Evolutionary conservation across 2,888 invertebrate genomes (phyloP), one percentile per base, ranked within the genome.

Genomic region (Sisyra terminalis): DNA sequence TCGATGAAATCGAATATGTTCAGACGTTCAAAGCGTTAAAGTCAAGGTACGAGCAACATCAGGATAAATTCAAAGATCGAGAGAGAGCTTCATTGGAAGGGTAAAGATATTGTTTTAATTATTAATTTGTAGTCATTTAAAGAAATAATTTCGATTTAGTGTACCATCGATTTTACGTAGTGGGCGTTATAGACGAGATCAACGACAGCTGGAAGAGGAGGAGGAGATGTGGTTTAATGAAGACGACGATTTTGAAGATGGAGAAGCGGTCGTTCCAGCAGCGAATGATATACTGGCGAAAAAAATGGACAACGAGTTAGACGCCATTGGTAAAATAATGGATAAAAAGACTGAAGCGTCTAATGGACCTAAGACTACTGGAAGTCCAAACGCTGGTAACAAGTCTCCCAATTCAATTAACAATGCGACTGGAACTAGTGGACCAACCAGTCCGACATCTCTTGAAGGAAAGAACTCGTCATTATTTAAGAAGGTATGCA

Each of bases 151-250:
- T 15, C 4, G 34, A 48, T 50, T 42, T 47, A 83, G 82, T 51
- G 81, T 84, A 40, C 82, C 84, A 43, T 82, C 89, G 45, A 78
- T 90, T 55, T 68, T 92, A 51, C 73, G 88, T 49, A 77, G 73
- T 51, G 71, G 69, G 57, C 75, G 94, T 50, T 93, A 85, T 65
- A 72, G 94, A 48, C 76, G 93, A 48, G 94, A 96, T 66, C 87
- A 89, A 52, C 74, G 94, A 44, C 85, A 90, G 60, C 74, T 93
- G 55, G 96, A 97, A 50, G 94, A 96, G 57, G 96, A 96, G 53
- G 96, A 97, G 58, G 96, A 96, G 66, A 88, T 93, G 79, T 97
- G 94, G 94, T 96, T 96, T 65, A 92, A 93, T 58, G 92, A 93
- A 54, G 96, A 96, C 50, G 94, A 94, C 58, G 92, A 90, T 58